These are phyloP conservation scores for Sebastes oblongus DNA, from an alignment of 2,797 vertebrate genomes.

Conservation along the genomic window DNA sequence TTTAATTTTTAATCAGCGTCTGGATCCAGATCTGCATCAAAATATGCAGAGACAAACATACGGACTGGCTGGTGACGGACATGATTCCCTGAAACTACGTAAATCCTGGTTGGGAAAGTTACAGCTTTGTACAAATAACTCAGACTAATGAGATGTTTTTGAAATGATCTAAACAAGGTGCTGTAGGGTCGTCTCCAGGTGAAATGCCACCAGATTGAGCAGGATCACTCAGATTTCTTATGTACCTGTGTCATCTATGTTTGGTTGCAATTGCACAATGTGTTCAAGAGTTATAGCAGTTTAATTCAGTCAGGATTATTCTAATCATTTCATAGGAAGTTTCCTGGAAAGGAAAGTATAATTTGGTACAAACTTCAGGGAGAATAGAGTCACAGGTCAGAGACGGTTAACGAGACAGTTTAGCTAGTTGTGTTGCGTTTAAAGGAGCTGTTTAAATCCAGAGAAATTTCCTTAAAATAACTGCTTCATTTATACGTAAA, in stretches of 20 bases:
- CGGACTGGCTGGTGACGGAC: not conserved
- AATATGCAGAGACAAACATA: not conserved
- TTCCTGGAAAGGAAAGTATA: not conserved
- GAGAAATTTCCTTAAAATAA: not conserved
- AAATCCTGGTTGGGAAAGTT: not conserved
- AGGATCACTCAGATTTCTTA: not conserved
- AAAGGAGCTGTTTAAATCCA: not conserved
- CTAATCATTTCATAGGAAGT: not conserved
- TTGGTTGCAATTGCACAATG: not conserved
- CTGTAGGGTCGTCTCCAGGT: not conserved
- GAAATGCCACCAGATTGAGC: not conserved
- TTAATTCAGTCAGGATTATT: not conserved
- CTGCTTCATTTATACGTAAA: not conserved
- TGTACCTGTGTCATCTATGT: not conserved
- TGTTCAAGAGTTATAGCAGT: not conserved
- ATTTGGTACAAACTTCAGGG: not conserved
- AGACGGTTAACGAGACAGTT: not conserved
- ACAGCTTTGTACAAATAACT: not conserved
- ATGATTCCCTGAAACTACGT: not conserved
- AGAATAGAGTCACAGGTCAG: not conserved
- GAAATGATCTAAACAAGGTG: not conserved
- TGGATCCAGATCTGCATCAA: constrained; percentile 8
- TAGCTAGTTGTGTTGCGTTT: not conserved
- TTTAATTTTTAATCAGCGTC: constrained; percentile 18
- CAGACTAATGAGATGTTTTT: not conserved